Percentiles rank a stretch among this genome's conserved stretches.
Evolutionary conservation across 2,797 vertebrate genomes (phyloP).

Genomic region (Takifugu ocellatus): DNA sequence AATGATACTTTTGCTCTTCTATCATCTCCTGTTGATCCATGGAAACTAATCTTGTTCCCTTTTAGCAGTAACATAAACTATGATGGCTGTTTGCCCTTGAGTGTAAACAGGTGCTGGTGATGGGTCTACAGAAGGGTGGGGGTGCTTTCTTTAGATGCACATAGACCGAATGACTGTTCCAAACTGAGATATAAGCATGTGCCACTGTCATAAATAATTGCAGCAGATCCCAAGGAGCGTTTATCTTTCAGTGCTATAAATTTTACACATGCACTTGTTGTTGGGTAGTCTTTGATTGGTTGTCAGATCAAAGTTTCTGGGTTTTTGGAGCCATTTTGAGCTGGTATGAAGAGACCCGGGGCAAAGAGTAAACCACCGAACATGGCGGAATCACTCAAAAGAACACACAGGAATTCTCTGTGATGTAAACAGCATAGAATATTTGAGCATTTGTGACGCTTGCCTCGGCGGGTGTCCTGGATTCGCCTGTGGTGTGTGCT

Average conservation of each 20-base stretch:
- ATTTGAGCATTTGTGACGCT: conserved; percentile 23
- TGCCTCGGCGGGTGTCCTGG: conserved; percentile 60
- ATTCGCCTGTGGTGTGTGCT: conserved; percentile 67
- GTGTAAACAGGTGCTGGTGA: conserved; percentile 52
- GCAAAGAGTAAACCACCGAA: background rate
- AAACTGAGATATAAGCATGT: conserved; percentile 7
- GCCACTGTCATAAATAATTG: conserved; percentile 6
- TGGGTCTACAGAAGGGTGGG: conserved; percentile 10
- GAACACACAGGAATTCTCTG: conserved; percentile 7
- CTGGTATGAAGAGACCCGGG: conserved; percentile 6
- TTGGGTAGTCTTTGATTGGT: background rate
- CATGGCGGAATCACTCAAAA: conserved; percentile 14
- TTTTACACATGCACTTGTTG: background rate
- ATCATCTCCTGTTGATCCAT: conserved; percentile 16
- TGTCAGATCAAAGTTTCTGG: background rate
- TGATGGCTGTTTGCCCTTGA: conserved; percentile 25
- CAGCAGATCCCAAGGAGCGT: conserved; percentile 12
- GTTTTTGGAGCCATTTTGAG: conserved; percentile 5
- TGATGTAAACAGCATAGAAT: conserved; percentile 2
- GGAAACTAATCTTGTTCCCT: conserved; percentile 31
- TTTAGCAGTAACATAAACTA: conserved; percentile 33
- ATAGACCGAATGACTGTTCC: conserved; percentile 31
- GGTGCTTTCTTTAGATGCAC: conserved; percentile 29
- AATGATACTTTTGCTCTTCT: conserved; percentile 26
- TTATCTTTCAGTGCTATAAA: background rate